Conservation (phyloP, 2,113 vertebrate species). For the Trogon melanurus region DNA sequence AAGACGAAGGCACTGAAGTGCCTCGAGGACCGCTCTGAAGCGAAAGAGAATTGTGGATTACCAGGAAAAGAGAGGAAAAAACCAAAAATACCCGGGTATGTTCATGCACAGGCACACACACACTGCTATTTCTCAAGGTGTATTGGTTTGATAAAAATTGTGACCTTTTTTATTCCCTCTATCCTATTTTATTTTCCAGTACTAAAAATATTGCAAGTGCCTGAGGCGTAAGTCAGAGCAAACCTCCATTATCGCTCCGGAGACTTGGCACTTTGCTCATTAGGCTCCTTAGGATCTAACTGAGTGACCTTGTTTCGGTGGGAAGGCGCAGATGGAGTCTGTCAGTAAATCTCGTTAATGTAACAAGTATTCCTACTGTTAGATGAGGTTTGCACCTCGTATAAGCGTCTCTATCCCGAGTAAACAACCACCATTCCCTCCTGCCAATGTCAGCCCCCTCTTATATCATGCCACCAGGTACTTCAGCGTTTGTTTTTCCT, state of each 20-base stretch:
- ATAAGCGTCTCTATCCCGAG: slow-evolving; percentile 39
- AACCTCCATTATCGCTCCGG: slow-evolving; percentile 72
- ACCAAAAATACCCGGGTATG: background rate
- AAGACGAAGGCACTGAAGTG: background rate
- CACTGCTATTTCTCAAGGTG: slow-evolving; percentile 65
- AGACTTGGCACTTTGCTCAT: slow-evolving; percentile 75
- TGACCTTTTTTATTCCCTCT: slow-evolving; percentile 69
- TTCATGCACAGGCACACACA: background rate
- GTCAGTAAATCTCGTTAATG: slow-evolving; percentile 84
- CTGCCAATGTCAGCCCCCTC: slow-evolving; percentile 39
- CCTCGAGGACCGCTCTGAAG: background rate
- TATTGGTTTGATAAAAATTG: slow-evolving; percentile 63
- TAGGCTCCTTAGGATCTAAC: slow-evolving; percentile 69
- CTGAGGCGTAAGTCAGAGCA: slow-evolving; percentile 72
- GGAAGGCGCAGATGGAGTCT: slow-evolving; percentile 82
- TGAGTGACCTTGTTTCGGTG: slow-evolving; percentile 80
- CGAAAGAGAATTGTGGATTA: background rate
- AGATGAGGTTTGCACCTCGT: slow-evolving; percentile 74
- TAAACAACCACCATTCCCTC: slow-evolving; percentile 59
- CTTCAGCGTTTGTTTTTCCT: slow-evolving; percentile 51
- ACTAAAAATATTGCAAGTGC: slow-evolving; percentile 76
- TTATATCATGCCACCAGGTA: slow-evolving; percentile 18
- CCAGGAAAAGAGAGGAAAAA: background rate
- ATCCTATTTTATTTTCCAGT: slow-evolving; percentile 69
- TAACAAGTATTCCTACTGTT: slow-evolving; percentile 78